phyloP scores from a whole-genome alignment of 2,797 vertebrate genomes.

The Sciaenops ocellatus region DNA sequence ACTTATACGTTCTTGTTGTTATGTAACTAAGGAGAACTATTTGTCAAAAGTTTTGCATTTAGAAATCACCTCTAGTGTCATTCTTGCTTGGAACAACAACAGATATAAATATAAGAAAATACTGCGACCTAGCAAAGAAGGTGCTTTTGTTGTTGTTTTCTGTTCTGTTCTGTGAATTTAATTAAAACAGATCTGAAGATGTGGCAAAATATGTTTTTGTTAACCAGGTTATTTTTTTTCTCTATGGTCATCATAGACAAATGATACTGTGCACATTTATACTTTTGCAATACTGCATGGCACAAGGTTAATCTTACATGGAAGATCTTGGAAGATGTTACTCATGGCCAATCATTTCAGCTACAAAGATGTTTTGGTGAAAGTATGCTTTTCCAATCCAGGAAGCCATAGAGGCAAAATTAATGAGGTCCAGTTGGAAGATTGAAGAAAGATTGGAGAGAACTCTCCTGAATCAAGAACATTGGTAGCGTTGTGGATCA shows the following conservation, averaged over 20 bases:
- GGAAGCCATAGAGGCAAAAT: background rate
- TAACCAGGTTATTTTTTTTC: too few species aligned
- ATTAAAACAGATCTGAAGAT: conserved; percentile 8
- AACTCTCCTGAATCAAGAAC: too few species aligned
- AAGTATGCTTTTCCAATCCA: background rate
- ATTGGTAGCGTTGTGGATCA: background rate
- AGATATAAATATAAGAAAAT: too few species aligned
- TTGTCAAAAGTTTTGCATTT: background rate
- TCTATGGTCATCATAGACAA: background rate
- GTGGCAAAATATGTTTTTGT: conserved; percentile 6
- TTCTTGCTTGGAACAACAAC: background rate
- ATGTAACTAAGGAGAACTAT: background rate
- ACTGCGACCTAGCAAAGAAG: background rate
- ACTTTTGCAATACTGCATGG: background rate
- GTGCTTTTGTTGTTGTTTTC: conserved; percentile 12
- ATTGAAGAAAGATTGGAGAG: background rate
- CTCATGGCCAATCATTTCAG: background rate
- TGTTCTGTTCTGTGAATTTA: background rate
- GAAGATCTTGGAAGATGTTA: background rate
- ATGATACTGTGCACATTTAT: background rate
- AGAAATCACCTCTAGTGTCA: background rate
- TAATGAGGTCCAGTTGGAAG: too few species aligned
- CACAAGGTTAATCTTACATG: background rate
- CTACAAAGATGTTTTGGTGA: background rate
- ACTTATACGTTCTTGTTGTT: background rate